These are phyloP conservation scores for Thunnus albacares DNA, from an alignment of 2,797 vertebrate genomes.

Conservation along the genomic window DNA sequence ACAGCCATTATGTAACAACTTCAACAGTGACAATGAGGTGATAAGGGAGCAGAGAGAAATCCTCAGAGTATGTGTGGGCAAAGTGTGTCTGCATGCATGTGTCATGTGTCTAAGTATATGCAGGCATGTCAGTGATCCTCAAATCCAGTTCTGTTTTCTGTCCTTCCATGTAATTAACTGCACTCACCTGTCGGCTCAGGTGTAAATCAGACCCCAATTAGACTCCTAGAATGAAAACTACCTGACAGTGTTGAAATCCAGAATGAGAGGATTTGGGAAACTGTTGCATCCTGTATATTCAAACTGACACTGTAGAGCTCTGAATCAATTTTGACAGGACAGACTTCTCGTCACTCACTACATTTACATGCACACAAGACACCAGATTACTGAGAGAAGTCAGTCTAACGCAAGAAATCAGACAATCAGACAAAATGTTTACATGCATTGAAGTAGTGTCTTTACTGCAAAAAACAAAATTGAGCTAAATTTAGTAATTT, in stretches of 20 bases:
- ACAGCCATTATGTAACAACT: conserved; percentile 24
- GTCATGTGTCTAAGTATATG: conserved; percentile 2
- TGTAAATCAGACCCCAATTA: conserved; percentile 57
- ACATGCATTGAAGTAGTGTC: conserved; percentile 10
- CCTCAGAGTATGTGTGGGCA: conserved; percentile 2
- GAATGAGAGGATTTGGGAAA: conserved; percentile 33
- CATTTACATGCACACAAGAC: conserved; percentile 27
- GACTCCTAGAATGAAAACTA: conserved; percentile 35
- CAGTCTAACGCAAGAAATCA: neutral
- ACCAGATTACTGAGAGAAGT: conserved; percentile 13
- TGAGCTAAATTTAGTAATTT: neutral
- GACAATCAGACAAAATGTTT: conserved; percentile 1
- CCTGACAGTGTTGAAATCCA: conserved; percentile 48
- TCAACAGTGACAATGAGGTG: conserved; percentile 29
- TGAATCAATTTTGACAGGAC: conserved; percentile 44
- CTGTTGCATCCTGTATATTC: conserved; percentile 27
- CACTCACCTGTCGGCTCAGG: conserved; percentile 51
- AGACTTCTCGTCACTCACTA: conserved; percentile 15
- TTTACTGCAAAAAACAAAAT: neutral
- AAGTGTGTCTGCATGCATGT: conserved; percentile 27
- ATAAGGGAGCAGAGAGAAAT: conserved; percentile 5
- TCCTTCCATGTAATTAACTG: conserved; percentile 46
- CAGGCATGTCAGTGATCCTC: conserved; percentile 28
- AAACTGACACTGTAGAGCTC: conserved; percentile 22
- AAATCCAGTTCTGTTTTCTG: conserved; percentile 23